Base-by-base conservation (phyloP, 2,888 invertebrate species). In the Netelia fuscicornis region DNA sequence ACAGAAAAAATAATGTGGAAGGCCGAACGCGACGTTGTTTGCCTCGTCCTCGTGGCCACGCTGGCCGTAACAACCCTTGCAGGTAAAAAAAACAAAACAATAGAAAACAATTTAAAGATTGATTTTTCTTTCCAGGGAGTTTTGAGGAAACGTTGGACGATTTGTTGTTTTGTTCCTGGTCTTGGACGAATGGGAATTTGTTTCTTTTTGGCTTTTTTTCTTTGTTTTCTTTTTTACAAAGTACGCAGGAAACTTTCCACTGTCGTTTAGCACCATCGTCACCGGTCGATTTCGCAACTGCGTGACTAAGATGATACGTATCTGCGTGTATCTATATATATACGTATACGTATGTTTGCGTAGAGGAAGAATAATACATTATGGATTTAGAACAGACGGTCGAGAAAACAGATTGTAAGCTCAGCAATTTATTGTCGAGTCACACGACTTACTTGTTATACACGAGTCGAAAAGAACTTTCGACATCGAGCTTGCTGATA, bases 1-100 rank as follows among this genome's bases (percentile, higher is more conserved):
- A 54, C 25, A 80, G 30, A 30, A 70, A 74, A 75, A 75, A 83
- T 70, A 76, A 81, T 84, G 84, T 78, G 81, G 84, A 84, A 74
- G 56, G 3, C 72, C 56, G 30, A 75, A 81, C 81, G 74, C 2
- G 78, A 84, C 17, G 25, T 68, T 23, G 72, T 77, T 67, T 74
- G 72, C 42, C 54, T 84, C 56, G 68, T 78, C 30, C 58, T 81
- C 62, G 62, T 78, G 68, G 74, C 78, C 23, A 78, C 74, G 56
- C 10, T 81, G 17, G 37, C 84, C 10, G 78, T 74, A 52, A 42
- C 68, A 20, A 78, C 78, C 64, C 81, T 81, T 23, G 84, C 83
- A 83, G 83, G 83, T 83, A 72, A 78, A 65, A 8, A 72, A 62
- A 58, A 65, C 42, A 17, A 54, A 54, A 11, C 8, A 2, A 13